A percentile compares a stretch with the other conserved stretches of the same genome.
phyloP scores from a whole-genome alignment of 2,797 vertebrate species.

The Sebastes paucispinis region DNA sequence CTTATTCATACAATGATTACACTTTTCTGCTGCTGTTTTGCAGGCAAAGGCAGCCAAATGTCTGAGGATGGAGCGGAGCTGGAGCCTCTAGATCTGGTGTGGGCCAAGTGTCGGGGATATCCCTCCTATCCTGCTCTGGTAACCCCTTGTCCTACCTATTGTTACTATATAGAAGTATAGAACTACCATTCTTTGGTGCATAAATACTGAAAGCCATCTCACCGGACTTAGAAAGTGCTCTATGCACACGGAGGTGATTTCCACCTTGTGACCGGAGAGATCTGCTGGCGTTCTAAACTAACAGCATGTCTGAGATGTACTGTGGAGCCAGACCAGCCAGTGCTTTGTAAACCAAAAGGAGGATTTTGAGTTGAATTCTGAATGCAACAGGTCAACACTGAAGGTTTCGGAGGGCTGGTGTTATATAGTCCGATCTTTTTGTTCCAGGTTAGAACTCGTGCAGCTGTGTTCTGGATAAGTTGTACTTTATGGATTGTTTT shows the following conservation, averaged over 20 bases:
- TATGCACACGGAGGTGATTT: background rate
- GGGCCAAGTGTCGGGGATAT: conserved; percentile 98
- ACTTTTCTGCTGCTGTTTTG: background rate
- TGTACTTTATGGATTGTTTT: background rate
- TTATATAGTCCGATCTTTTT: background rate
- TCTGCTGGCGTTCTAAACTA: background rate
- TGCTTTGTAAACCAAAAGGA: background rate
- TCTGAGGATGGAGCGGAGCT: conserved; percentile 88
- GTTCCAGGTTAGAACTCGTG: background rate
- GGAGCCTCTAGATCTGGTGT: conserved; percentile 95
- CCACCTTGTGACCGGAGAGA: too few species aligned
- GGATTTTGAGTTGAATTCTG: background rate
- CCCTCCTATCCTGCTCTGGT: conserved; percentile 99
- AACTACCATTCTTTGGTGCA: too few species aligned
- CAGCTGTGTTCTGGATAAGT: background rate
- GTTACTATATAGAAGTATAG: background rate
- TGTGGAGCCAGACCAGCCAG: background rate
- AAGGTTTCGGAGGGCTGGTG: background rate
- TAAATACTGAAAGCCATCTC: too few species aligned
- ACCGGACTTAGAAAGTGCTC: background rate
- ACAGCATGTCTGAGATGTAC: background rate
- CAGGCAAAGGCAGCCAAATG: conserved; percentile 85
- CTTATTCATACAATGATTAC: background rate
- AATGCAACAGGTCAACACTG: background rate
- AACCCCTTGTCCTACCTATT: conserved; percentile 47